Evolutionary conservation across 1,140 invertebrate species (phyloP).

Genomic region (Mercenaria mercenaria): DNA sequence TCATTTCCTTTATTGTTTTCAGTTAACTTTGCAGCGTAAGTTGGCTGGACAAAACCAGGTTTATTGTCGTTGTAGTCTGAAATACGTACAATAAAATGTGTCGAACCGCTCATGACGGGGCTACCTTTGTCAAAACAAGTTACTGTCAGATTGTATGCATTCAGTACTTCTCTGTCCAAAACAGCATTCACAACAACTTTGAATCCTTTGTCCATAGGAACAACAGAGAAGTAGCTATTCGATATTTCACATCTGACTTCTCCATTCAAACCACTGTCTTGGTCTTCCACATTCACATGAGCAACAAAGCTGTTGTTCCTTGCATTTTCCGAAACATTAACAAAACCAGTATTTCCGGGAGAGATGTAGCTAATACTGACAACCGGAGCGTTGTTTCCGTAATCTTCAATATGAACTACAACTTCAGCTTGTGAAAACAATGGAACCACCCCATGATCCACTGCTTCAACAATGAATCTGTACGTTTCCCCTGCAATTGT

Average conservation of each 20-base stretch:
- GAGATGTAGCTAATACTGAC: constrained; percentile 94
- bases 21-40: constrained; percentile 93
- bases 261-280: constrained; percentile 71
- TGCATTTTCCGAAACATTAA: constrained; percentile 68
- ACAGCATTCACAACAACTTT: constrained; percentile 66
- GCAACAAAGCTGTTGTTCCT: constrained; percentile 70
- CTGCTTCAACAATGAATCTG: constrained; percentile 78
- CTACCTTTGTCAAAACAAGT: constrained; percentile 75
- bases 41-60: constrained; percentile 91
- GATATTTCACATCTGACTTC: constrained; percentile 63
- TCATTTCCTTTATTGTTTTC: constrained; percentile 94
- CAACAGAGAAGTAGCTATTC: constrained; percentile 62
- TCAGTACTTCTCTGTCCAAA: constrained; percentile 73
- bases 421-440: constrained; percentile 55
- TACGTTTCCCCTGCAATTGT: constrained; percentile 89
- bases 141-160: constrained; percentile 70
- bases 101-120: constrained; percentile 71
- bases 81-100: constrained; percentile 71
- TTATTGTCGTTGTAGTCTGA: constrained; percentile 88
- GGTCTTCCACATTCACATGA: constrained; percentile 71
- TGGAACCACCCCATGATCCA: constrained; percentile 71
- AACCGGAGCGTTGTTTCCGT: constrained; percentile 93
- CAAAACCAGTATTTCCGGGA: constrained; percentile 80
- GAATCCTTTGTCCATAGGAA: constrained; percentile 63
- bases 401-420: constrained; percentile 88